Evolutionary conservation across 1,140 invertebrate species (phyloP).

Genomic region (Eupeodes corollae): DNA sequence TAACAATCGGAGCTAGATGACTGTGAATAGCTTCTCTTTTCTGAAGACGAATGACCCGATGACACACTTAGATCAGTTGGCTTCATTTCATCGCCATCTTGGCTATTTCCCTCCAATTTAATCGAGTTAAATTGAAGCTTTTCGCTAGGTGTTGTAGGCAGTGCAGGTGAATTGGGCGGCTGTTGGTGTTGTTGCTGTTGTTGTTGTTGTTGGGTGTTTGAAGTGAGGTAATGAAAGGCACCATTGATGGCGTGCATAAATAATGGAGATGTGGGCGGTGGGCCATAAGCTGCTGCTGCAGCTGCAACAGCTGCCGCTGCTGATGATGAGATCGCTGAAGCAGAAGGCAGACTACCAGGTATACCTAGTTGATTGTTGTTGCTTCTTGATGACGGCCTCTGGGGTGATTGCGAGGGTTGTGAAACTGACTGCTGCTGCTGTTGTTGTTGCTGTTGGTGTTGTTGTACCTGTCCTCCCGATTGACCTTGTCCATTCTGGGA

Average conservation of each 20-base stretch:
- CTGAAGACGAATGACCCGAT: constrained; percentile 7
- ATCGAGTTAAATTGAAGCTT: constrained; percentile 32
- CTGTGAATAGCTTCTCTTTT: constrained; percentile 10
- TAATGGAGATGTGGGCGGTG: constrained; percentile 33
- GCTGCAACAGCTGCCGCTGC: constrained; percentile 29
- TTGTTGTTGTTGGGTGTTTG: constrained; percentile 9
- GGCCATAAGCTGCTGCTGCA: constrained; percentile 28
- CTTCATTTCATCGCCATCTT: constrained; percentile 36
- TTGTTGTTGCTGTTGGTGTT: constrained; percentile 32
- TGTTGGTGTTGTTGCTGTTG: constrained; percentile 11
- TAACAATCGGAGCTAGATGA: constrained; percentile 29
- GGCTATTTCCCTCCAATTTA: constrained; percentile 24
- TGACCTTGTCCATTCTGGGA: constrained; percentile 47
- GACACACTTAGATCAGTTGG: constrained; percentile 43
- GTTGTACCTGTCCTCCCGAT: constrained; percentile 69
- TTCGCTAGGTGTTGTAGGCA: constrained; percentile 17
- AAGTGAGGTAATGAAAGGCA: constrained; percentile 33
- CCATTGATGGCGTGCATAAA: constrained; percentile 34
- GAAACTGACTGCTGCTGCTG: constrained; percentile 12
- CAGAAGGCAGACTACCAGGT: constrained; percentile 22
- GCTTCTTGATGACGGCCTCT: constrained; percentile 12
- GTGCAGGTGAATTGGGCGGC: constrained; percentile 29
- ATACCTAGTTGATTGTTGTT: neutral
- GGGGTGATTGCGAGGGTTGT: constrained; percentile 17
- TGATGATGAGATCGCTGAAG: constrained; percentile 7